phyloP scores from a whole-genome alignment of 64 coral and sea anemone species.

The Astreopora myriophthalma region DNA sequence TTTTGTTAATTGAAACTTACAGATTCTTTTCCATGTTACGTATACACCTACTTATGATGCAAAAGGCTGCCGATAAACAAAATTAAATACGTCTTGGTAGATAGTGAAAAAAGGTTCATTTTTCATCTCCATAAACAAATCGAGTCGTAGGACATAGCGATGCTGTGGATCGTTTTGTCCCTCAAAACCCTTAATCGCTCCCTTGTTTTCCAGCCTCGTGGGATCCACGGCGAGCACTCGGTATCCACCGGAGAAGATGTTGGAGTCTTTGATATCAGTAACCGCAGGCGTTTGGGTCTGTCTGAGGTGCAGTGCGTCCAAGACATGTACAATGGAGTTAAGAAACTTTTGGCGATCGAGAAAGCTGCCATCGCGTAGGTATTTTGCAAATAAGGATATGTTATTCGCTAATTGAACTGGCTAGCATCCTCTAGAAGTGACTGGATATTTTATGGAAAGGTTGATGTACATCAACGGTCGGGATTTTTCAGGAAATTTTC shows the following conservation, averaged over 20 bases:
- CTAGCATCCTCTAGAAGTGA: too few relatives aligned
- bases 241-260: conserved; percentile 69
- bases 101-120: too few relatives aligned
- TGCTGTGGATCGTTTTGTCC: background rate
- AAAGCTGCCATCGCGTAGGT: conserved; percentile 19
- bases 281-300: conserved; percentile 63
- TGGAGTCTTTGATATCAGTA: conserved; percentile 82
- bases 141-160: too few relatives aligned
- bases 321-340: conserved; percentile 89
- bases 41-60: background rate
- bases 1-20: too few relatives aligned
- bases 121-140: too few relatives aligned
- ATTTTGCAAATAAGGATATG: too few relatives aligned
- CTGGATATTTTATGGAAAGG: too few relatives aligned
- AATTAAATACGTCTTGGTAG: background rate
- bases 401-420: too few relatives aligned
- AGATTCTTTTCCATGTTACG: too few relatives aligned
- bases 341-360: conserved; percentile 66
- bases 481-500: too few relatives aligned
- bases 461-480: too few relatives aligned
- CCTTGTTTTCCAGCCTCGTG: conserved; percentile 36
- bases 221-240: conserved; percentile 78
- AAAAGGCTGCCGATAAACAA: background rate
- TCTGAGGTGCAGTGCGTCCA: conserved; percentile 82
- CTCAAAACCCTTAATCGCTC: background rate